Evolutionary conservation across 2,888 invertebrate genomes (phyloP).

Genomic region (Scrobipalpa costella): DNA sequence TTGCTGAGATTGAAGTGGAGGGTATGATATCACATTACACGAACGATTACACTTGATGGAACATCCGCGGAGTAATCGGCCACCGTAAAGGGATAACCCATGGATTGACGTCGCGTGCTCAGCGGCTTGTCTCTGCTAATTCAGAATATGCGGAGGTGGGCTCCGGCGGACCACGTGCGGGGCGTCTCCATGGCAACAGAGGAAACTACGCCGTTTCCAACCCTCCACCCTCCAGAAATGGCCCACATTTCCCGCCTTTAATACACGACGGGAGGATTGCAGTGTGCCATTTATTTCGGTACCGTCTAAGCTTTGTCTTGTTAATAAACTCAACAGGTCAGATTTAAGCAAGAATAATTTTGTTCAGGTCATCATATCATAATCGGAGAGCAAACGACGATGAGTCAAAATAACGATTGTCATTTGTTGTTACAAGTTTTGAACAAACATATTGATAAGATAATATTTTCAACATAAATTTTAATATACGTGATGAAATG

Average conservation of each 20-base stretch:
- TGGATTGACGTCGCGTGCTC: conserved; percentile 52
- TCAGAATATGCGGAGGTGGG: conserved; percentile 58
- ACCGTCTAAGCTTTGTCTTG: not conserved
- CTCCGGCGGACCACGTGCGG: conserved; percentile 62
- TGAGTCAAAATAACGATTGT: conserved; percentile 5
- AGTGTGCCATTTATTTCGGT: conserved; percentile 40
- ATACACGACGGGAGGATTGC: conserved; percentile 42
- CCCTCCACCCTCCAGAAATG: conserved; percentile 48
- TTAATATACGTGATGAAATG: not conserved
- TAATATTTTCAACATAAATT: not conserved
- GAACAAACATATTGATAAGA: conserved; percentile 21
- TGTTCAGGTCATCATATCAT: conserved; percentile 15
- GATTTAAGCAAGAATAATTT: not conserved
- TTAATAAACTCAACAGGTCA: conserved; percentile 21
- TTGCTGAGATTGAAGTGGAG: conserved; percentile 34
- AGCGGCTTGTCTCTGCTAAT: conserved; percentile 52
- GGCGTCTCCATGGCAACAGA: conserved; percentile 73
- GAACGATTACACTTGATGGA: conserved; percentile 53
- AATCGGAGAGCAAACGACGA: conserved; percentile 14
- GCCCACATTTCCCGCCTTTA: conserved; percentile 44
- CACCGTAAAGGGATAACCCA: conserved; percentile 54
- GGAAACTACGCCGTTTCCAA: conserved; percentile 72
- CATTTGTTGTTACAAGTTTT: not conserved
- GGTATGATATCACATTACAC: conserved; percentile 45
- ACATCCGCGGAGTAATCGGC: conserved; percentile 50